These are phyloP conservation scores for Hafferia zeledoni DNA, from an alignment of 2,797 vertebrate species.

Conservation along the genomic window DNA sequence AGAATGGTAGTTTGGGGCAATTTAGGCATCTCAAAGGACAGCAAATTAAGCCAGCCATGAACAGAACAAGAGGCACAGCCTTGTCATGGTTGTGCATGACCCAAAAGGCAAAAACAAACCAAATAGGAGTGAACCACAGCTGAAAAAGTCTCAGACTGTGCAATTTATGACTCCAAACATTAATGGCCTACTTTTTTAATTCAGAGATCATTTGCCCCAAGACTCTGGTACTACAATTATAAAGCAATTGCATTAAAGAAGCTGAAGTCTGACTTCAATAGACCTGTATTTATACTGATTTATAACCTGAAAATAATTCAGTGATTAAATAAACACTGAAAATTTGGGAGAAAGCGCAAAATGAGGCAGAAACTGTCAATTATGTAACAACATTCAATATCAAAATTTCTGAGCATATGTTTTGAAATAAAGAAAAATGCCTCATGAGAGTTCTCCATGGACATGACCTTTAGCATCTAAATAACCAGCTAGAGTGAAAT, in stretches of 20 bases:
- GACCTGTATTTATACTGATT: neutral
- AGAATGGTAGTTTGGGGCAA: neutral
- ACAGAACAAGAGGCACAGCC: neutral
- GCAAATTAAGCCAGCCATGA: neutral
- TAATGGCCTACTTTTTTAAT: neutral
- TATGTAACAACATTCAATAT: neutral
- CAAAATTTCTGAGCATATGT: neutral
- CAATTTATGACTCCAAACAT: neutral
- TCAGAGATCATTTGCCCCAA: neutral
- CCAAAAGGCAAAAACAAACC: neutral
- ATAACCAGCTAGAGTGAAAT: neutral
- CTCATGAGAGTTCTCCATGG: neutral
- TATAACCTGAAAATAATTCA: neutral
- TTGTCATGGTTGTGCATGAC: neutral
- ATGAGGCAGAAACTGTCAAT: neutral
- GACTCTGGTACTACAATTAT: neutral
- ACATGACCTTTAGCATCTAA: neutral
- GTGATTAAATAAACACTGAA: neutral
- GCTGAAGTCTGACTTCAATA: neutral
- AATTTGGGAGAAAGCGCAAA: neutral
- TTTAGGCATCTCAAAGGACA: neutral
- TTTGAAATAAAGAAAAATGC: neutral
- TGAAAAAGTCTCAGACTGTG: neutral
- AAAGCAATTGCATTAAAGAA: neutral
- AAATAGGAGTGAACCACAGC: neutral